Evolutionary conservation across 2,888 invertebrate genomes (phyloP), one percentile per base, ranked within the genome.

Genomic region (Megastigmus dorsalis): DNA sequence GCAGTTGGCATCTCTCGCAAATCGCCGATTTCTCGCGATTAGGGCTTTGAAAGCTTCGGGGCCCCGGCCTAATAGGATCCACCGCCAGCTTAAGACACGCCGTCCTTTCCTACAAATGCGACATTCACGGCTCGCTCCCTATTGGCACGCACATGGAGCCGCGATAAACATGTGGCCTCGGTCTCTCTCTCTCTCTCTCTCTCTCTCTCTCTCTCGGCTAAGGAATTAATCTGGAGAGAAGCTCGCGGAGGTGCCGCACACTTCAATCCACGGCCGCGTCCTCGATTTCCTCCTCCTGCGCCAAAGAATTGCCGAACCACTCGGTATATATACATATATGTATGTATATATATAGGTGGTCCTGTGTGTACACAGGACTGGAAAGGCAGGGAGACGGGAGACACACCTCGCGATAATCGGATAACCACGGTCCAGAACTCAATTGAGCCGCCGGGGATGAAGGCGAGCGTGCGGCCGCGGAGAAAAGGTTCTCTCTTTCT

Each of bases 401-500:
- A 69, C 60, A 75, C 60, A 59, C 60, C 63, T 78, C 78, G 79
- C 76, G 79, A 82, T 85, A 84, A 84, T 83, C 83, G 82, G 81
- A 84, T 85, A 84, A 83, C 80, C 78, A 81, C 80, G 81, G 77
- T 79, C 81, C 81, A 77, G 79, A 83, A 81, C 81, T 81, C 83
- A 80, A 84, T 84, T 80, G 83, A 80, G 81, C 80, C 80, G 75
- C 76, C 54, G 71, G 66, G 66, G 74, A 41, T 45, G 52, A 23
- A 30, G 60, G 52, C 9, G 54, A 54, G 33, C 33, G 41, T 23
- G 55, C 28, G 43, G 45, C 28, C 55, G 28, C 41, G 23, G 62
- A 63, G 74, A 36, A 68, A 73, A 62, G 67, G 54, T 57, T 48
- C 20, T 13, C 28, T 6, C 15, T n/a, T n/a, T n/a, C n/a, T n/a